Evolutionary conservation across 2,888 invertebrate species (phyloP), one percentile per base, ranked within the genome.

Genomic region (Lissocephala sabroskyi): DNA sequence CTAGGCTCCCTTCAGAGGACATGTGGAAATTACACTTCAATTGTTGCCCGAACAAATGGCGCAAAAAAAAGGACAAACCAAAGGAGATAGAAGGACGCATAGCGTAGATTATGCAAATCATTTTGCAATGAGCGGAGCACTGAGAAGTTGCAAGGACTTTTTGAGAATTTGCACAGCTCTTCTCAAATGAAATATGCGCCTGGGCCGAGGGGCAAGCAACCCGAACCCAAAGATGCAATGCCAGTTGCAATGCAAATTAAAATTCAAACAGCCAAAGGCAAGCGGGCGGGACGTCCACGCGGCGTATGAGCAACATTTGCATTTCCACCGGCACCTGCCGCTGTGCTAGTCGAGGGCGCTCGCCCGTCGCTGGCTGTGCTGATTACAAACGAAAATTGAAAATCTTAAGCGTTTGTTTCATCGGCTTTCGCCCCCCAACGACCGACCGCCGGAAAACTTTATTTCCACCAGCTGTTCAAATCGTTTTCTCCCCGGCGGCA

Each of bases 371-470:
- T n/a, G n/a, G n/a, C n/a, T n/a, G n/a, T 57, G 56, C 61, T 74
- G 70, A 71, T 76, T 76, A 71, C 77, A 60, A 76, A 59, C 49
- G 70, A 77, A 71, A 71, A 77, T 71, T 71, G 70, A 71, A 71
- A 71, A 76, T 68, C 74, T 71, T 71, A 77, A 74, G 74, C 55
- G 50, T 52, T n/a, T n/a, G n/a, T n/a, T 56, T 47, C 55, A 35
- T 10, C 35, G 35, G 53, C n/a, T n/a, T n/a, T n/a, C n/a, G n/a
- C n/a, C n/a, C n/a, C n/a, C n/a, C n/a, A n/a, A n/a, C n/a, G n/a
- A n/a, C n/a, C n/a, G n/a, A 16, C 35, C 16, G 13, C 14, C 14
- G 23, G 35, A 49, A 66, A 67, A 74, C 68, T 67, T 67, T 73
- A 59, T 64, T 60, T 58, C 45, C 61, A 73, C 43, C 67, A 76